Base-by-base conservation (phyloP, 2,113 vertebrate genomes). In the Ranitomeya imitator region DNA sequence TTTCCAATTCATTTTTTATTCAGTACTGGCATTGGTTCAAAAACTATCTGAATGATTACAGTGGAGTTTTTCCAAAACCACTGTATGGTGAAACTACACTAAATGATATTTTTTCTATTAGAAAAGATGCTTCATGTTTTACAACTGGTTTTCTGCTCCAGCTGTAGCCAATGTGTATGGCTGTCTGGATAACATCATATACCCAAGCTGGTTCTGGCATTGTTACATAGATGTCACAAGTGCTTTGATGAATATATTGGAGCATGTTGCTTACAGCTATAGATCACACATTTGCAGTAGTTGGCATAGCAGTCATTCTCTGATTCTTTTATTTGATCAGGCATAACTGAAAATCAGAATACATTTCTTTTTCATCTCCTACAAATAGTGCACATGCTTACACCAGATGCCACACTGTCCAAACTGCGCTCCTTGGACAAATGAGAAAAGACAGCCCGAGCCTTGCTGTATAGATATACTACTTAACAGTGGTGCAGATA, bases 271-370 rank as follows among this genome's bases (percentile, higher is more conserved):
- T 74, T 51, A 74, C 37, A 74, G 71, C 71, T 74, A 74, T 45
- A 45, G 16, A 10, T 74, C 26, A 11, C 31, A 73, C 69, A 31
- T 31, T 73, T 73, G 14, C 14, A 73, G 26, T 37, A 73, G 69
- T 31, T 37, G 69, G 69, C 14, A 73, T 37, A 37, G 69, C 69
- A 14, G 69, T 37, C 69, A 73, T 73, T 8, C 69, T 73, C 69
- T 73, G 67, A 69, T 73, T 73, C 26, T 73, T 31, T 26, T 73
- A 37, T 73, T 73, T 37, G 67, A 71, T 71, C 67, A 71, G n/a
- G 23, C 67, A 71, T 18, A 71, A 37, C 69, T 73, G 69, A 37
- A 73, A 37, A 5, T 73, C 26, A 73, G 26, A 37, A 73, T 76
- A 51, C 73, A 76, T 76, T 45, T 76, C 6, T 31, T 71, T 12